Percentiles rank a stretch among this genome's conserved stretches.
Evolutionary conservation across 2,113 vertebrate genomes (phyloP).

Genomic region (Notarius quadriscutis): DNA sequence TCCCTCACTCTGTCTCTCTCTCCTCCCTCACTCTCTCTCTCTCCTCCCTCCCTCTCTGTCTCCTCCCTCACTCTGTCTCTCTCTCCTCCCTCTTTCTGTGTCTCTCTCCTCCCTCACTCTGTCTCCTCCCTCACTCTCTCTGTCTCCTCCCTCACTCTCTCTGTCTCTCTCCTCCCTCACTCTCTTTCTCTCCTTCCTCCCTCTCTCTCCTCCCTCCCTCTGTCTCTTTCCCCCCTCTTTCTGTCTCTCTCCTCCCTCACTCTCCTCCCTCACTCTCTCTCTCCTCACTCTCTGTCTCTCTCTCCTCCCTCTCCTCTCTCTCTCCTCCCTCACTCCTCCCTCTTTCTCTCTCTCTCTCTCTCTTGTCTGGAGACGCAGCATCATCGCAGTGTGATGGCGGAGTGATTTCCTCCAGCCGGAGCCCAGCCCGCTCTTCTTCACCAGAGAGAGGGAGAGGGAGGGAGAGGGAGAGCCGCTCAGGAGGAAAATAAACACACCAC

Average conservation of each 20-base stretch:
- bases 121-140: neutral
- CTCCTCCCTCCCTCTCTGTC: neutral
- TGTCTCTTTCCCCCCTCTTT: neutral
- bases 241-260: neutral
- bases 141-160: neutral
- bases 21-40: too few relatives aligned
- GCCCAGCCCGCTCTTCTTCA: neutral
- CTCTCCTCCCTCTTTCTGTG: neutral
- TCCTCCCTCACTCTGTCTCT: neutral
- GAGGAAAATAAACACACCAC: neutral
- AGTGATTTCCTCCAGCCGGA: neutral
- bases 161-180: neutral
- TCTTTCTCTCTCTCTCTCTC: neutral
- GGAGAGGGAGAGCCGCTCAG: conserved; percentile 9
- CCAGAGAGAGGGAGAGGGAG: neutral
- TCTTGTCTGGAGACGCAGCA: conserved; percentile 8
- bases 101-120: neutral
- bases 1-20: too few relatives aligned
- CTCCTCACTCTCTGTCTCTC: too few relatives aligned
- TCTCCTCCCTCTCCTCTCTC: too few relatives aligned
- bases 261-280: too few relatives aligned
- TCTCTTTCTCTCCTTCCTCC: neutral
- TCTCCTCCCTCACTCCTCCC: neutral
- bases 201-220: conserved; percentile 1
- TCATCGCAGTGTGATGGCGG: conserved; percentile 26